These are phyloP conservation scores for Sorex maritimensis DNA, from an alignment of 2,797 vertebrate species.

Conservation along the genomic window DNA sequence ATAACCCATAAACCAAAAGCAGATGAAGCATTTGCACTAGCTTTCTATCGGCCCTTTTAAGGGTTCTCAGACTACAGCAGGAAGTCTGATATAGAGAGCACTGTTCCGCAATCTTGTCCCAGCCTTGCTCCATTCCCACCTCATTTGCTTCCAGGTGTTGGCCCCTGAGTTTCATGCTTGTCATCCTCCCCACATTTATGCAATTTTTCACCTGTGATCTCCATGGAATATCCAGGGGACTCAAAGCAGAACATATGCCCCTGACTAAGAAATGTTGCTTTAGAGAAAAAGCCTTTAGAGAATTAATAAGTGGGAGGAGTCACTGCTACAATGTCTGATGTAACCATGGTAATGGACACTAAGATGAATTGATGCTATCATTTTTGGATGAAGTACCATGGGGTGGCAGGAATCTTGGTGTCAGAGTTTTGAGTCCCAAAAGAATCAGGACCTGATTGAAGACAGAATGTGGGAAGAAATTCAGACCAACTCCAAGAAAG, in stretches of 20 bases:
- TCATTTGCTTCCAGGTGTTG: no score
- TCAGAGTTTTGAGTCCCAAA: not conserved
- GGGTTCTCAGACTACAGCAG: slow-evolving; percentile 68
- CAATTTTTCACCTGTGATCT: no score
- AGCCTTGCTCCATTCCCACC: no score
- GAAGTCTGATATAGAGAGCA: slow-evolving; percentile 36
- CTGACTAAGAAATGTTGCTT: no score
- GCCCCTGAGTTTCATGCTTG: no score
- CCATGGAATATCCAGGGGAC: no score
- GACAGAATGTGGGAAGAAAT: not conserved
- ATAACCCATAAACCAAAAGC: slow-evolving; percentile 81
- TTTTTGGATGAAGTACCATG: not conserved
- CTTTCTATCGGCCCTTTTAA: slow-evolving; percentile 70
- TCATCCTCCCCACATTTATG: no score
- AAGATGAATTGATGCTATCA: not conserved
- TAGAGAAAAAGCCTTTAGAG: not conserved
- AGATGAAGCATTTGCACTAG: slow-evolving; percentile 73
- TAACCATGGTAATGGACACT: not conserved
- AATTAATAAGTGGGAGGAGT: slow-evolving; percentile 47
- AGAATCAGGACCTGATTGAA: slow-evolving; percentile 13
- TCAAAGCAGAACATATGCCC: no score
- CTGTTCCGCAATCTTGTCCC: not conserved
- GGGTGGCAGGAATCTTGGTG: not conserved
- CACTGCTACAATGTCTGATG: not conserved
- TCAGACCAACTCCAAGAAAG: not conserved